phyloP scores from a whole-genome alignment of 2,888 invertebrate genomes.

The Argynnis bischoffii region DNA sequence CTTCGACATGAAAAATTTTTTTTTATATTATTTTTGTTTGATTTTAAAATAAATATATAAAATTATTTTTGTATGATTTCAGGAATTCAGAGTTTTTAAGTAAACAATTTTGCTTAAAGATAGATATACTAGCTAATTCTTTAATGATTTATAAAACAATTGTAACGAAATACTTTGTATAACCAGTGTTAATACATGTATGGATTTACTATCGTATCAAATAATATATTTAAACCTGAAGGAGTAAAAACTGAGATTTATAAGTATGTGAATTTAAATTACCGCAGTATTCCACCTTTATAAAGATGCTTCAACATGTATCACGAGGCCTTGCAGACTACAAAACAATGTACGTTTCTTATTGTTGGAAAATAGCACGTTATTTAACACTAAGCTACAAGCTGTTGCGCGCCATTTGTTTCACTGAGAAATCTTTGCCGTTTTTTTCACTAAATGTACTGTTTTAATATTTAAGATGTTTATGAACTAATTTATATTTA shows the following conservation, averaged over 20 bases:
- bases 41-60: too few species aligned
- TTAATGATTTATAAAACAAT: too few species aligned
- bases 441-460: constrained; percentile 26
- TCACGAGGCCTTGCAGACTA: constrained; percentile 27
- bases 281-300: constrained; percentile 21
- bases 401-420: constrained; percentile 35
- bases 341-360: constrained; percentile 34
- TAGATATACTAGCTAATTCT: too few species aligned
- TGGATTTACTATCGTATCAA: too few species aligned
- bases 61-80: too few species aligned
- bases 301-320: constrained; percentile 34
- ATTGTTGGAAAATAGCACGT: constrained; percentile 35
- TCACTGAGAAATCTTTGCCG: constrained; percentile 29
- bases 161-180: too few species aligned
- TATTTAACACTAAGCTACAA: constrained; percentile 36
- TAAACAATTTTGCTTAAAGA: too few species aligned
- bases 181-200: too few species aligned
- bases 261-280: constrained; percentile 21
- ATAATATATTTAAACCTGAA: constrained; percentile 1
- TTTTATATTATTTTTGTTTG: too few species aligned
- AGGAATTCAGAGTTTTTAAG: too few species aligned
- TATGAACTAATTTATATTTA: constrained; percentile 10
- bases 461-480: constrained; percentile 25
- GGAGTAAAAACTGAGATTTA: constrained; percentile 14
- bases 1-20: too few species aligned